These are phyloP conservation scores for Ametastegia equiseti DNA, from an alignment of 2,888 invertebrate genomes.

Conservation along the genomic window DNA sequence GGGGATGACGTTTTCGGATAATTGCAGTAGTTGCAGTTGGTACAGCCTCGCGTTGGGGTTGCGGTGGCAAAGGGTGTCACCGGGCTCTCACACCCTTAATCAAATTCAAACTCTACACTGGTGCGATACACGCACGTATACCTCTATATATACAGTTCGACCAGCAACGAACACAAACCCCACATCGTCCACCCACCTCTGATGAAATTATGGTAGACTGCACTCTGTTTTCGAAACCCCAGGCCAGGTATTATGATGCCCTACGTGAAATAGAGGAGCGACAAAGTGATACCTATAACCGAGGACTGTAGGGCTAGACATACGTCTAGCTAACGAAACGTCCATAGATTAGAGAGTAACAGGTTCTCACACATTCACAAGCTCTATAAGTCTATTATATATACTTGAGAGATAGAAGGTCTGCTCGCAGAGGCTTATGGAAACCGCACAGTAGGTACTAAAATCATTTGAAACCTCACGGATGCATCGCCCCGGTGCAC, in stretches of 20 bases:
- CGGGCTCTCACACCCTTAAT: slow-evolving; percentile 71
- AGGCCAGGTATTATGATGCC: slow-evolving; percentile 11
- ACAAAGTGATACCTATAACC: background rate
- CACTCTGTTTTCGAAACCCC: slow-evolving; percentile 62
- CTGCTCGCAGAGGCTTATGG: background rate
- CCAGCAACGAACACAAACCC: background rate
- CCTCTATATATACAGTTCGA: too few species aligned
- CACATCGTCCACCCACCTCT: slow-evolving; percentile 60
- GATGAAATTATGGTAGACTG: slow-evolving; percentile 75
- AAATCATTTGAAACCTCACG: background rate
- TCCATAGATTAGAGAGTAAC: slow-evolving; percentile 11
- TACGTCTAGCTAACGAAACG: background rate
- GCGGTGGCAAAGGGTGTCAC: slow-evolving; percentile 74
- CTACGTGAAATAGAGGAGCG: background rate
- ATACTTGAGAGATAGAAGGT: background rate
- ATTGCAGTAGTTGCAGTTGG: slow-evolving; percentile 72
- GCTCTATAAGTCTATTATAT: too few species aligned
- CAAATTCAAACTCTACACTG: slow-evolving; percentile 74
- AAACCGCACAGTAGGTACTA: background rate
- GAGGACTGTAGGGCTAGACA: background rate
- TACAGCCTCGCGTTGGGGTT: slow-evolving; percentile 66
- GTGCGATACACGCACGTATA: slow-evolving; percentile 67
- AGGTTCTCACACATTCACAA: background rate
- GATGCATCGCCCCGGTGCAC: slow-evolving; percentile 57
- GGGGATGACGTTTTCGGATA: slow-evolving; percentile 73